These are phyloP conservation scores for Dermatemys mawii DNA, from an alignment of 2,113 vertebrate genomes.

Conservation along the genomic window DNA sequence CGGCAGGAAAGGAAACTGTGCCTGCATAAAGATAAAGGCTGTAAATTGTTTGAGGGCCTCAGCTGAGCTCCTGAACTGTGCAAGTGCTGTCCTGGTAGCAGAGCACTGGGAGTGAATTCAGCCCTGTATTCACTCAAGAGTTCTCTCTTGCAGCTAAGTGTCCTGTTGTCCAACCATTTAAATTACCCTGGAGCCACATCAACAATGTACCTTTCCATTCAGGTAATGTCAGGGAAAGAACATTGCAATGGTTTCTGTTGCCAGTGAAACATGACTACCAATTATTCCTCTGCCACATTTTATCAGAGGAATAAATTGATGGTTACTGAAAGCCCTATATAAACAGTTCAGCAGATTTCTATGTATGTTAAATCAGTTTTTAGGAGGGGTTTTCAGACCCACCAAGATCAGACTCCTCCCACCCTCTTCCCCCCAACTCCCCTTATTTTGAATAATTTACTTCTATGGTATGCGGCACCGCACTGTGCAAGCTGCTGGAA, in stretches of 20 bases:
- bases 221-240: conserved; percentile 54
- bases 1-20: conserved; percentile 34
- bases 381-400: background rate
- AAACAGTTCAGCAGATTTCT: conserved; percentile 18
- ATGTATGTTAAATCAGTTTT: background rate
- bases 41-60: conserved; percentile 41
- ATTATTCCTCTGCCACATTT: conserved; percentile 65
- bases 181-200: conserved; percentile 49
- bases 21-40: conserved; percentile 58
- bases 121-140: conserved; percentile 27
- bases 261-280: conserved; percentile 58
- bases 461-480: background rate
- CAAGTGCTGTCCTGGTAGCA: conserved; percentile 36
- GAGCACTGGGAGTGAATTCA: conserved; percentile 45
- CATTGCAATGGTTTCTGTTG: conserved; percentile 23
- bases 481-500: background rate
- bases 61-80: conserved; percentile 37
- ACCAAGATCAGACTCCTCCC: background rate
- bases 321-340: conserved; percentile 45
- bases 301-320: conserved; percentile 64
- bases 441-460: background rate
- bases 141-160: conserved; percentile 35
- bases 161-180: conserved; percentile 54
- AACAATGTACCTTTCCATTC: conserved; percentile 55
- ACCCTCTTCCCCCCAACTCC: background rate